A percentile compares a stretch with the other conserved stretches of the same genome.
Evolutionary conservation across 2,113 vertebrate genomes (phyloP).

Genomic region (Jacana jacana): DNA sequence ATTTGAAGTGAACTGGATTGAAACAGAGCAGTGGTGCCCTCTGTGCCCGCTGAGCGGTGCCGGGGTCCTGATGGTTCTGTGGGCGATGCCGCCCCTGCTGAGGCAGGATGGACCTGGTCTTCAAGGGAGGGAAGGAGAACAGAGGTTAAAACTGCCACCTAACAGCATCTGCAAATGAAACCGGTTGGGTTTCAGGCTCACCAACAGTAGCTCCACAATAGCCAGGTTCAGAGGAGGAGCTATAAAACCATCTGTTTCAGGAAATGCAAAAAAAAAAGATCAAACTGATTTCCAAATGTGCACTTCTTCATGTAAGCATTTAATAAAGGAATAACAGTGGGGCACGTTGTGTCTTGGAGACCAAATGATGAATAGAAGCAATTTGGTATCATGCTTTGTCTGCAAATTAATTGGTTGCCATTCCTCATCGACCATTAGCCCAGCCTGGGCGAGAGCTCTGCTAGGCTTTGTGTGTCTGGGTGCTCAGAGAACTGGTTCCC

Average conservation of each 20-base stretch:
- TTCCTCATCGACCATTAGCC: background rate
- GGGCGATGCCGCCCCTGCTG: background rate
- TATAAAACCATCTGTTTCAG: background rate
- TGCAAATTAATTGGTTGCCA: background rate
- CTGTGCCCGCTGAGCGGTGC: background rate
- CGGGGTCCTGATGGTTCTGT: background rate
- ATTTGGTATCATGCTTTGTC: background rate
- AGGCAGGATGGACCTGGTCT: background rate
- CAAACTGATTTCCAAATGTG: background rate
- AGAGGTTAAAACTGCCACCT: background rate
- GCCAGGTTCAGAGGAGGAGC: background rate
- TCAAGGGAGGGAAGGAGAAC: background rate
- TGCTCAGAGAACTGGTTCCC: background rate
- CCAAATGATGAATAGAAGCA: background rate
- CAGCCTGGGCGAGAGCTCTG: background rate
- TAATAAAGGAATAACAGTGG: background rate
- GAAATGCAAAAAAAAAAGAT: background rate
- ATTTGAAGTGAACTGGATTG: background rate
- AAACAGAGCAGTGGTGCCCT: background rate
- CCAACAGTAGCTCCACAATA: background rate
- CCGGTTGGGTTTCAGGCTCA: background rate
- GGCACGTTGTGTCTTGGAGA: background rate
- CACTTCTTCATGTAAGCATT: background rate
- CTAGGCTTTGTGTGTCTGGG: background rate
- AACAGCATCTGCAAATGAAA: background rate